Evolutionary conservation across 2,888 invertebrate species (phyloP).

Genomic region (Rhagonycha fulva): DNA sequence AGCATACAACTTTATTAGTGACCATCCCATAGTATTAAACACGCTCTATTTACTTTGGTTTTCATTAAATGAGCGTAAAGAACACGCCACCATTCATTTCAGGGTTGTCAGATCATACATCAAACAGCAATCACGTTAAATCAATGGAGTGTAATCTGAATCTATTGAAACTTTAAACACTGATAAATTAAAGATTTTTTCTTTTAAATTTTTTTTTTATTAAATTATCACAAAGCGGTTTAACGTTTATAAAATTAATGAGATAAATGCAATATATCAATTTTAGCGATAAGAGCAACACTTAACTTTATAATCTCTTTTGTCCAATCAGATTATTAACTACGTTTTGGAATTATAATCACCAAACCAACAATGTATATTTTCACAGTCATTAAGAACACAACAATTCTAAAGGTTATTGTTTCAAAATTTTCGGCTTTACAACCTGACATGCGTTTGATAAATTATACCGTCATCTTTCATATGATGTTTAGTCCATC

Average conservation of each 20-base stretch:
- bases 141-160: neutral
- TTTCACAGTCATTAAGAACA: neutral
- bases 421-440: conserved; percentile 12
- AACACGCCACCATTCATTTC: conserved; percentile 8
- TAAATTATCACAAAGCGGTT: neutral
- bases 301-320: neutral
- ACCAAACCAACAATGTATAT: neutral
- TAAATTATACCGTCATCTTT: conserved; percentile 17
- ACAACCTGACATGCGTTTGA: conserved; percentile 16
- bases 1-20: conserved; percentile 14
- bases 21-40: conserved; percentile 4
- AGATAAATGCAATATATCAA: neutral
- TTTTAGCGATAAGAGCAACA: neutral
- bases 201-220: neutral
- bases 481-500: conserved; percentile 13
- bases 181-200: neutral
- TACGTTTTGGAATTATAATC: neutral
- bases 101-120: conserved; percentile 3
- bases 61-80: conserved; percentile 10
- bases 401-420: conserved; percentile 14
- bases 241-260: neutral
- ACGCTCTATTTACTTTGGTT: conserved; percentile 12
- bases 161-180: neutral
- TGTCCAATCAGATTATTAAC: neutral
- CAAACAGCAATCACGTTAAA: conserved; percentile 1